Base-by-base conservation (phyloP, 2,113 vertebrate species). In the Ochotona curzoniae region DNA sequence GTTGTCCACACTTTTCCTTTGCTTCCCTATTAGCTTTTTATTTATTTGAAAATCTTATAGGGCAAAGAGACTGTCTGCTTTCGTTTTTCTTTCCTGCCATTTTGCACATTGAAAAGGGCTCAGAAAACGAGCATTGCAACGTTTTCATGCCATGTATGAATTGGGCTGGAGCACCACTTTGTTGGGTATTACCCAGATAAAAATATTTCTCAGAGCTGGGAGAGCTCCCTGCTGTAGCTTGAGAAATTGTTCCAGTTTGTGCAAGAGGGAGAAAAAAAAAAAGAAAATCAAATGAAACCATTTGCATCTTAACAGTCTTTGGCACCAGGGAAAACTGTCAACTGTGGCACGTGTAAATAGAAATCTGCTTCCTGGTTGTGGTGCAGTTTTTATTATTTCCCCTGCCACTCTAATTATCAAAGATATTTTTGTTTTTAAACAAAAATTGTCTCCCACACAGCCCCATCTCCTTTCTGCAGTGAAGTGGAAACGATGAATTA, bases 391-490 rank as follows among this genome's bases (percentile, higher is more conserved):
- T 86, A 63, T 61, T 49, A 1, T 96, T 96, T 87, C 94, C 90
- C 95, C 30, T 13, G 71, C 87, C 93, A 83, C 92, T 96, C 93
- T 96, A 97, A 97, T 97, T 96, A 97, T 96, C 95, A 96, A 94
- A 97, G 96, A 96, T 96, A 94, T 89, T 95, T 83, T 85, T 94
- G 90, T 96, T 97, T 97, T 97, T 96, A 97, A 97, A 97, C 97
- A 97, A 97, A 97, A 97, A 96, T 95, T 88, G 93, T 95, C 91
- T 97, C 81, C 96, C 93, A 95, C 87, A 0, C 26, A 79, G 71
- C 86, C 71, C 35, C 92, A 90, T 95, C 97, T 97, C 93, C 95
- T 96, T 95, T 94, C 92, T 93, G 95, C 90, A 6, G 94, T 85
- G 91, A 95, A 97, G 94, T 96, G 92, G 96, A 96, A 96, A 96